A percentile compares a stretch with the other conserved stretches of the same genome.
Conservation (phyloP, 2,797 vertebrate genomes). For the Adrianichthys oophorus region DNA sequence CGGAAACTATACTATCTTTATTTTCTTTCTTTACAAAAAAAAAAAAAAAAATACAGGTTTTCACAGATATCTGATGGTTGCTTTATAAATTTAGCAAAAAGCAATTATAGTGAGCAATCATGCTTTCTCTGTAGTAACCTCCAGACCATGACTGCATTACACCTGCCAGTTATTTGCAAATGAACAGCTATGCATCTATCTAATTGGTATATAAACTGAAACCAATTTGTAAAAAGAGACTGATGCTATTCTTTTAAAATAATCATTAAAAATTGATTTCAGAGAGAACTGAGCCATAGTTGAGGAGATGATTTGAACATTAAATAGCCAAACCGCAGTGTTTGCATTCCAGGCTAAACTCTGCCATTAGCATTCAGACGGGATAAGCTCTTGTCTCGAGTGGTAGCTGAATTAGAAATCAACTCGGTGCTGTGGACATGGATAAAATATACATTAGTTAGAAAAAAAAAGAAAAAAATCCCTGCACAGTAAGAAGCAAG, state of each 20-base stretch:
- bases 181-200: background rate
- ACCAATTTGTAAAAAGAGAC: slow-evolving; percentile 29
- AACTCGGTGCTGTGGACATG: slow-evolving; percentile 13
- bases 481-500: slow-evolving; percentile 4
- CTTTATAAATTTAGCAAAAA: too few relatives aligned
- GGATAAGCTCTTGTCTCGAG: slow-evolving; percentile 54
- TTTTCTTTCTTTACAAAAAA: too few relatives aligned
- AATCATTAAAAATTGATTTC: slow-evolving; percentile 50
- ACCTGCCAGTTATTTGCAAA: background rate
- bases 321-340: slow-evolving; percentile 12
- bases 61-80: too few relatives aligned
- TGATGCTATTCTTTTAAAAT: slow-evolving; percentile 53
- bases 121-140: too few relatives aligned
- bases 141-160: too few relatives aligned
- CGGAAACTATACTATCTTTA: too few relatives aligned
- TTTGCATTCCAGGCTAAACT: slow-evolving; percentile 53
- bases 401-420: slow-evolving; percentile 52
- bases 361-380: slow-evolving; percentile 56
- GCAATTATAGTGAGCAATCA: too few relatives aligned
- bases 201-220: slow-evolving; percentile 8
- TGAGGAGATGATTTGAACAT: slow-evolving; percentile 37
- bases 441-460: background rate
- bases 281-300: slow-evolving; percentile 39
- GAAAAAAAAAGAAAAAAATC: slow-evolving; percentile 9
- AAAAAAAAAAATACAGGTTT: too few relatives aligned